These are phyloP conservation scores for Drosophila merina DNA, from an alignment of 2,888 invertebrate genomes.

Conservation along the genomic window DNA sequence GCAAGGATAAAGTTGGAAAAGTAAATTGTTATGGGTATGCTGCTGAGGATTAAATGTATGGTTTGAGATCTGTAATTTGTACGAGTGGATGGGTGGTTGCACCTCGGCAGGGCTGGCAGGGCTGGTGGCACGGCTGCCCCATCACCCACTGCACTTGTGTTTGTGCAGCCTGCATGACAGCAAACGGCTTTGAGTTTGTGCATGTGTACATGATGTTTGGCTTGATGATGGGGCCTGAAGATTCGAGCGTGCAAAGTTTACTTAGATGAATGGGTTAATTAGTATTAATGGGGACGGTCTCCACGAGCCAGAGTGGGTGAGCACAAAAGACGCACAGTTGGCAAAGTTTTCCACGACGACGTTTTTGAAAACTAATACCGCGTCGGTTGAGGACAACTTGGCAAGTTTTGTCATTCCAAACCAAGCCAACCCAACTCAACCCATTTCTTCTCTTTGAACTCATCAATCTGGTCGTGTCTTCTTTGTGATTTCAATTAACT, in stretches of 20 bases:
- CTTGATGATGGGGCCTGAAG: conserved; percentile 34
- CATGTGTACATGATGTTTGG: conserved; percentile 53
- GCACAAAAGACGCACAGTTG: conserved; percentile 17
- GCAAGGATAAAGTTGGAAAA: too few species aligned
- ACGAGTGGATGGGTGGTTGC: conserved; percentile 25
- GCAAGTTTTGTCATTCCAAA: conserved; percentile 19
- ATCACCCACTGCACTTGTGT: conserved; percentile 56
- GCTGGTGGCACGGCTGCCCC: background rate
- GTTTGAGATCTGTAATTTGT: conserved; percentile 2
- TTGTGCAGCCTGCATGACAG: conserved; percentile 71
- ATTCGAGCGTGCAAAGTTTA: conserved; percentile 51
- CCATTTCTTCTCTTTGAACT: conserved; percentile 14
- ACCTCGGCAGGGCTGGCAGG: conserved; percentile 19
- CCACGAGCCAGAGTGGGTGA: conserved; percentile 21
- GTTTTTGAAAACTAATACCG: conserved; percentile 32
- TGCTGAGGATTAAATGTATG: too few species aligned
- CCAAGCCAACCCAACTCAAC: background rate
- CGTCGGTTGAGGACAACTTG: background rate
- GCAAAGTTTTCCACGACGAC: conserved; percentile 29
- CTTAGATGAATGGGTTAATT: conserved; percentile 61
- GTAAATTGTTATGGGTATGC: too few species aligned
- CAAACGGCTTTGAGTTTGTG: conserved; percentile 64
- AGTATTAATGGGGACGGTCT: conserved; percentile 51
- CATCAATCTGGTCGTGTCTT: conserved; percentile 34
- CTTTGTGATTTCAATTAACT: conserved; percentile 45